Base-by-base conservation (phyloP, 2,888 invertebrate species). In the Drosophila anomelani region DNA sequence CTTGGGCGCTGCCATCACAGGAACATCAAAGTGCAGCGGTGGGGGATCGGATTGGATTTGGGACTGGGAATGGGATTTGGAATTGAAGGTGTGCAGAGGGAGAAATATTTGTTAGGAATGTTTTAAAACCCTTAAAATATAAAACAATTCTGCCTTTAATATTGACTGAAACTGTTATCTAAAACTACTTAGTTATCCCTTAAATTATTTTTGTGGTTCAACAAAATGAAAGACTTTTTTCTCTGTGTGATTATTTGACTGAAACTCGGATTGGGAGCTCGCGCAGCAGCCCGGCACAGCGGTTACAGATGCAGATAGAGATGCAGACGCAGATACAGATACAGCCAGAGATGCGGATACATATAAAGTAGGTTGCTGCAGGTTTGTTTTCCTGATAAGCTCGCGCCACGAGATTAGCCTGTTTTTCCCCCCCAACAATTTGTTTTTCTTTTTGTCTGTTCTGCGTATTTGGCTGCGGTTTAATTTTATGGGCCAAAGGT, bases 401-500 rank as follows among this genome's bases (percentile, higher is more conserved):
- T 75, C 66, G 80, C 88, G 69, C 70, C 61, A 51, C 67, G 79
- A 85, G 88, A 83, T 83, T 88, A 88, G 88, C 78, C 78, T 80
- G 66, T 68, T 77, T 77, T 76, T 53, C 20, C 20, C 57, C 38
- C 29, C 23, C 26, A 26, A 66, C 66, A 43, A 64, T 66, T 49
- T 64, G 66, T 60, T 32, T 72, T 46, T 20, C 15, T 57, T 38
- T 44, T 47, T 20, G 47, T 53, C 57, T 51, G 55, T 55, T 76
- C 79, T 85, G 66, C 78, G 85, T 81, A 81, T 81, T 76, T 74
- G 69, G 77, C 74, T 89, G 73, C 53, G 79, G 79, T 75, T 85
- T 85, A 77, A 81, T 89, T 89, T 84, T 84, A 84, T 87, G 89
- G 85, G 58, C 80, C 89, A 88, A 73, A 86, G 87, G 84, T 76